Conservation (phyloP, 2,888 invertebrate species). For the Philhelius pedissequus region DNA sequence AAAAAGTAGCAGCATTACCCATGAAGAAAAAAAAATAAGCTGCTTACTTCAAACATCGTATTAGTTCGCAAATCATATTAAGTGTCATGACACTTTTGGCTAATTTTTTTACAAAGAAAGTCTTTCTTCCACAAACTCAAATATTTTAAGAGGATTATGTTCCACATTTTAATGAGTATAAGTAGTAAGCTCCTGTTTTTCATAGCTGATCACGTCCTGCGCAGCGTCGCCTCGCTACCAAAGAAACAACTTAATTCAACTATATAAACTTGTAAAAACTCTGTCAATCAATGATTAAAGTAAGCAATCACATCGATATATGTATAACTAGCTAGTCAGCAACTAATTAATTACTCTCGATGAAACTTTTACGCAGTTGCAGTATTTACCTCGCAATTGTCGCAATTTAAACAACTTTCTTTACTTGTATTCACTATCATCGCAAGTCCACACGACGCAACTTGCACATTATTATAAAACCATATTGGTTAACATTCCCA, state of each 20-base stretch:
- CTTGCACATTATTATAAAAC: slow-evolving; percentile 3
- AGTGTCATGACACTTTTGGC: background rate
- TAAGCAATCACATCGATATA: slow-evolving; percentile 11
- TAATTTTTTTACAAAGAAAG: background rate
- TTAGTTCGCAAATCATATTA: background rate
- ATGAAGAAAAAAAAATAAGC: too few relatives aligned
- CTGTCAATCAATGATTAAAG: slow-evolving; percentile 25
- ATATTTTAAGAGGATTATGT: background rate
- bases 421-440: slow-evolving; percentile 27
- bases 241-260: slow-evolving; percentile 20
- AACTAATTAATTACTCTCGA: slow-evolving; percentile 40
- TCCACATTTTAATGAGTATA: background rate
- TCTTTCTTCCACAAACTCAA: background rate
- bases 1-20: too few relatives aligned
- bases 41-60: too few relatives aligned
- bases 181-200: background rate
- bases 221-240: background rate
- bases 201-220: background rate
- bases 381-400: background rate
- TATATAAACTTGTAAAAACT: slow-evolving; percentile 26
- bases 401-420: slow-evolving; percentile 52
- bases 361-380: slow-evolving; percentile 1
- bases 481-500: slow-evolving; percentile 54
- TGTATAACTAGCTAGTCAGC: background rate
- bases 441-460: background rate